Evolutionary conservation across 2,888 invertebrate genomes (phyloP).

Genomic region (Meta bourneti): DNA sequence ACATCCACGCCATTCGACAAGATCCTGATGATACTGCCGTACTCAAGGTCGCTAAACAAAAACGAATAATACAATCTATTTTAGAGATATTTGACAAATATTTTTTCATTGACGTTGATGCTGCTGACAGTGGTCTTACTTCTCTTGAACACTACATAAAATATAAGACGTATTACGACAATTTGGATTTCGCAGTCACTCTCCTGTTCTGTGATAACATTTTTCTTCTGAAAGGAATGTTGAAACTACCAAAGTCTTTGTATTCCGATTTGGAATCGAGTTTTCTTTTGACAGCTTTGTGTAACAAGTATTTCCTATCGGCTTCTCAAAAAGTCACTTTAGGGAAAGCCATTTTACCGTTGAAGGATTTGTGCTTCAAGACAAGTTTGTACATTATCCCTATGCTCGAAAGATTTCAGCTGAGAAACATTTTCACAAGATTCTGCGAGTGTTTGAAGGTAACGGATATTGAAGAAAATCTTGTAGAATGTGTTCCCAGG

Average conservation of each 20-base stretch:
- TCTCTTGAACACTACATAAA: conserved; percentile 5
- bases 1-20: background rate
- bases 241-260: background rate
- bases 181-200: conserved; percentile 13
- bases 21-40: background rate
- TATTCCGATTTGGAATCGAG: conserved; percentile 26
- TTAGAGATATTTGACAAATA: background rate
- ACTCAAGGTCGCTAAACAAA: background rate
- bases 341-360: background rate
- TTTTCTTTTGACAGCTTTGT: conserved; percentile 12
- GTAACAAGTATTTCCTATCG: conserved; percentile 17
- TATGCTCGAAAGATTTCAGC: background rate
- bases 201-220: conserved; percentile 52
- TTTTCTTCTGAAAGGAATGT: conserved; percentile 35
- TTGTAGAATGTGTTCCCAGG: background rate
- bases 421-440: background rate
- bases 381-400: background rate
- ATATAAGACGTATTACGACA: conserved; percentile 33
- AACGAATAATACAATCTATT: conserved; percentile 1
- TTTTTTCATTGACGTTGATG: background rate
- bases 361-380: background rate
- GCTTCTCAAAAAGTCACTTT: background rate
- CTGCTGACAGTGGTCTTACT: background rate
- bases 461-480: background rate
- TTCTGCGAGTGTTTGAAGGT: background rate